Conservation (phyloP, 2,888 invertebrate genomes). For the Erebia palarica region DNA sequence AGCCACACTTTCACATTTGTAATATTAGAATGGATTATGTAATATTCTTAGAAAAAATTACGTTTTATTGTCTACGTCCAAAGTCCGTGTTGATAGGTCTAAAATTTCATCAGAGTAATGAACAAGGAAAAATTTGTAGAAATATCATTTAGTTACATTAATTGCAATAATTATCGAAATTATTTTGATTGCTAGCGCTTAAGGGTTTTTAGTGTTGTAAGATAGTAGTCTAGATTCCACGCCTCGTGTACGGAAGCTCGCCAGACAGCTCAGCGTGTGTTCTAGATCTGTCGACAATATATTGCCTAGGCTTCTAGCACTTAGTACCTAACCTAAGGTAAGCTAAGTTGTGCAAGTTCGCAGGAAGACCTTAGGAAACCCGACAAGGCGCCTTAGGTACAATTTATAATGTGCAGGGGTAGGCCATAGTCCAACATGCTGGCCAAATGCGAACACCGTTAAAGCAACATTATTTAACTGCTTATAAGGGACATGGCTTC, state of each 20-base stretch:
- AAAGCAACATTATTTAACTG: too few species aligned
- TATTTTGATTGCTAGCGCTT: constrained; percentile 11
- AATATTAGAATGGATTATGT: too few species aligned
- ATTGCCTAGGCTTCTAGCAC: constrained; percentile 12
- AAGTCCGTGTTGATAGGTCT: too few species aligned
- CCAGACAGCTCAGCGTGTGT: constrained; percentile 8
- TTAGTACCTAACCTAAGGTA: background rate
- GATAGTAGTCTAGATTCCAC: constrained; percentile 27
- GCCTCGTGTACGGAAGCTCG: constrained; percentile 28
- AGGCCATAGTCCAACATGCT: too few species aligned
- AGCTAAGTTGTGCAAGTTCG: constrained; percentile 2
- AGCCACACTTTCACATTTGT: too few species aligned
- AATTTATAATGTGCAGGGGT: too few species aligned
- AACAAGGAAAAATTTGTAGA: too few species aligned
- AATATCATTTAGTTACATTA: background rate
- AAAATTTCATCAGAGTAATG: too few species aligned
- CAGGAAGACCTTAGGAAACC: background rate
- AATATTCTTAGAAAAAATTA: too few species aligned
- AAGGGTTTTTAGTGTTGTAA: background rate
- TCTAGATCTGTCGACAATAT: constrained; percentile 28
- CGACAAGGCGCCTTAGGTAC: background rate
- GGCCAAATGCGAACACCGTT: too few species aligned
- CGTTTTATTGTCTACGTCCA: too few species aligned
- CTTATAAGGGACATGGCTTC: too few species aligned
- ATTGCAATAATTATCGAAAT: constrained; percentile 13